These are phyloP conservation scores for Silvanus unidentatus DNA, from an alignment of 2,888 invertebrate species.

Conservation along the genomic window DNA sequence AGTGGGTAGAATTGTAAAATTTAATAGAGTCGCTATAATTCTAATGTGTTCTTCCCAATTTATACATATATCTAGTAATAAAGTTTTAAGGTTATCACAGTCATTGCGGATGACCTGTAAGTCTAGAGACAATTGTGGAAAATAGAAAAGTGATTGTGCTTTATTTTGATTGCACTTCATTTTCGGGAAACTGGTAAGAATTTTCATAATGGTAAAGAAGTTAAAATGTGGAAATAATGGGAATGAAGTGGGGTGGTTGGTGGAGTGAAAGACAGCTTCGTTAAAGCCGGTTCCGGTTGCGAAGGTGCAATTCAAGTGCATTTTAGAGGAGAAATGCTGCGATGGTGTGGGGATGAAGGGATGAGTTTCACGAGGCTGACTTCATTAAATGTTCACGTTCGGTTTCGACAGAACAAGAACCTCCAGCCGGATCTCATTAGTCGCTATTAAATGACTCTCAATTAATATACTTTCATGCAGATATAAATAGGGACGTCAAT, in stretches of 20 bases:
- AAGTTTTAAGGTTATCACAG: too few relatives aligned
- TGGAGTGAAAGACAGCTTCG: conserved; percentile 13
- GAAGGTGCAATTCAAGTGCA: conserved; percentile 29
- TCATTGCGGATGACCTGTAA: too few relatives aligned
- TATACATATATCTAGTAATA: too few relatives aligned
- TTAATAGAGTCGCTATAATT: too few relatives aligned
- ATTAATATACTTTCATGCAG: conserved; percentile 1
- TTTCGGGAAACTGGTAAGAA: too few relatives aligned
- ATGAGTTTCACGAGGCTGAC: conserved; percentile 21
- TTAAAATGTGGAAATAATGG: conserved; percentile 7
- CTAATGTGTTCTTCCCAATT: too few relatives aligned
- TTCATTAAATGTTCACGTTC: conserved; percentile 43
- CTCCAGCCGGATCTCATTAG: conserved; percentile 36
- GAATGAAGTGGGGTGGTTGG: not conserved
- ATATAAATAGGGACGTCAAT: too few relatives aligned
- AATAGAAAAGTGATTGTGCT: too few relatives aligned
- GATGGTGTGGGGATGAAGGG: conserved; percentile 8
- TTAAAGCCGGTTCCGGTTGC: conserved; percentile 21
- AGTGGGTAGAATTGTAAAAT: too few relatives aligned
- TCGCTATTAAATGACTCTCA: conserved; percentile 32
- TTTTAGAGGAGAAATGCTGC: conserved; percentile 21
- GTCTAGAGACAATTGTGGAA: too few relatives aligned
- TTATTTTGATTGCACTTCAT: too few relatives aligned
- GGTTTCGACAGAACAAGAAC: conserved; percentile 36
- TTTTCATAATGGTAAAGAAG: not conserved